These are phyloP conservation scores for Propithecus perrieri DNA, from an alignment of 2,797 vertebrate species.

Conservation along the genomic window DNA sequence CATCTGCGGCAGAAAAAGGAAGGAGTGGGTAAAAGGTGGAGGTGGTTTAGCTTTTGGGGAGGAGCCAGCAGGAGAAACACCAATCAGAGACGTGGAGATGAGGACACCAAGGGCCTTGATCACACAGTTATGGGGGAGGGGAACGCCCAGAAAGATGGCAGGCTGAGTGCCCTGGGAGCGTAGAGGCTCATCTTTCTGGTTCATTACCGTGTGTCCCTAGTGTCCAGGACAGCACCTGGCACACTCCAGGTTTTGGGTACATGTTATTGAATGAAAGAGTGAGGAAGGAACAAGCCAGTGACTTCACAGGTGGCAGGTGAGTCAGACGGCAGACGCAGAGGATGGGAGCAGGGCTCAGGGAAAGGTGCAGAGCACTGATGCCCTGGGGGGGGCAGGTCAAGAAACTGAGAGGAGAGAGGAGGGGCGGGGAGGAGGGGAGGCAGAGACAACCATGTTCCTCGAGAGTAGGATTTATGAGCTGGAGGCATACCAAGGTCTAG, in stretches of 20 bases:
- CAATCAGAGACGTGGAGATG: neutral
- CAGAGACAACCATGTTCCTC: neutral
- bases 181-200: neutral
- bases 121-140: neutral
- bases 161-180: neutral
- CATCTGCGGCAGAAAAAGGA: neutral
- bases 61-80: neutral
- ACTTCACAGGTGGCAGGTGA: neutral
- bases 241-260: neutral
- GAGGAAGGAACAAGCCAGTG: neutral
- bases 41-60: neutral
- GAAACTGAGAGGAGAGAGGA: neutral
- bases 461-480: neutral
- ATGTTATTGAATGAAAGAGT: neutral
- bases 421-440: neutral
- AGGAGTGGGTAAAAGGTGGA: neutral
- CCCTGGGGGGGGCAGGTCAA: accelerated
- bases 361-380: neutral
- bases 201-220: neutral
- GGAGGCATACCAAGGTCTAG: no score
- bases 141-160: neutral
- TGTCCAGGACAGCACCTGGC: neutral
- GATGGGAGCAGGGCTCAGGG: no score
- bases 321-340: neutral
- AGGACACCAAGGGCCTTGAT: neutral